Conservation (phyloP, 1,140 invertebrate species). For the Aricia agestis region DNA sequence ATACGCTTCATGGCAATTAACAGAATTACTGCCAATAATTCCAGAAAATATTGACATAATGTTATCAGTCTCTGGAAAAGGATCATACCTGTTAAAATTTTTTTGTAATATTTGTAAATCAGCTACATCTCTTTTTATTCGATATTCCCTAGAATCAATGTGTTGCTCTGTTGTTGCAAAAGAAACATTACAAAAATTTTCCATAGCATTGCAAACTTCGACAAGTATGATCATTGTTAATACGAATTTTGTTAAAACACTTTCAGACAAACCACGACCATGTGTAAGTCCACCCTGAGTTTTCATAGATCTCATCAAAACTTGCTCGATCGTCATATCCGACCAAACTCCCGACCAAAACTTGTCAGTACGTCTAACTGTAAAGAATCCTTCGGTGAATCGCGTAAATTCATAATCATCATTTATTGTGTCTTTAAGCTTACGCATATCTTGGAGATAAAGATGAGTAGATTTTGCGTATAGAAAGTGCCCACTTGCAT, state of each 20-base stretch:
- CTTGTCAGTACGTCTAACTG: background rate
- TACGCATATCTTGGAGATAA: background rate
- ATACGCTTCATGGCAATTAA: conserved; percentile 25
- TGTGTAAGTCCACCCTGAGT: background rate
- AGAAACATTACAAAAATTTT: background rate
- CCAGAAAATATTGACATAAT: conserved; percentile 24
- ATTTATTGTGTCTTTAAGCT: background rate
- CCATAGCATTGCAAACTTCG: background rate
- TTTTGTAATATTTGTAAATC: background rate
- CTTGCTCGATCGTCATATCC: background rate
- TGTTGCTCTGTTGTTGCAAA: background rate
- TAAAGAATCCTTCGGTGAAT: conserved; percentile 15
- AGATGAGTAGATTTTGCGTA: conserved; percentile 4
- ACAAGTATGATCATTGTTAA: background rate
- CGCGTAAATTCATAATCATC: conserved; percentile 13
- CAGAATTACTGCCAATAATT: conserved; percentile 23
- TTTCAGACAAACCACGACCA: background rate
- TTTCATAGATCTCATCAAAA: background rate
- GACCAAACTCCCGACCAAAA: background rate
- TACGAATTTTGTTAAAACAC: background rate
- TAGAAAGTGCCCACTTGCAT: background rate
- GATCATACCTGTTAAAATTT: conserved; percentile 15
- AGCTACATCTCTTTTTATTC: background rate
- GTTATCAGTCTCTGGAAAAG: conserved; percentile 23
- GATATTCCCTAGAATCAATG: background rate